A percentile compares a stretch with the other conserved stretches of the same genome.
Conservation (phyloP, 2,113 vertebrate genomes). For the Oncorhynchus clarkii region DNA sequence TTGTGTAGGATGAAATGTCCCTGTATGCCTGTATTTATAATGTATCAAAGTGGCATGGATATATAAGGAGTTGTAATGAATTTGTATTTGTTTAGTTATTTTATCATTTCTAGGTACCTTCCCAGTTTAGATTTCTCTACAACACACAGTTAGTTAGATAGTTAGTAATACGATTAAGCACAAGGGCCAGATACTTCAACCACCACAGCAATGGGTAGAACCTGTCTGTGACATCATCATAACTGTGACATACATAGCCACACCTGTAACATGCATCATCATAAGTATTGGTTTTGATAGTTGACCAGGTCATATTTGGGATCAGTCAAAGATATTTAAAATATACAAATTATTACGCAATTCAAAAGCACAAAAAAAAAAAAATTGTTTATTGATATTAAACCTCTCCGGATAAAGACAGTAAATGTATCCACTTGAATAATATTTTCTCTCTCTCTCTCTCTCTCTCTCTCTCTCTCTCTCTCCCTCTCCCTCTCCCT, state of each 20-base stretch:
- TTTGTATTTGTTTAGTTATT: constrained; percentile 17
- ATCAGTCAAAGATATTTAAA: neutral
- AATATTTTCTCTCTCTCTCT: too few species aligned
- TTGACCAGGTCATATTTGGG: neutral
- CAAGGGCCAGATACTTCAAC: constrained; percentile 8
- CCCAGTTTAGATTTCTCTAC: constrained; percentile 13
- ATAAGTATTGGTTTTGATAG: neutral
- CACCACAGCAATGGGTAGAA: neutral
- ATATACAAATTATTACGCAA: neutral
- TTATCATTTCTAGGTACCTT: constrained; percentile 13
- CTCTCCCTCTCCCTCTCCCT: too few species aligned
- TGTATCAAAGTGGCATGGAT: constrained; percentile 55
- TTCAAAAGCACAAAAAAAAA: neutral
- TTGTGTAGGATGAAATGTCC: constrained; percentile 6
- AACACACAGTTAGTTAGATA: neutral
- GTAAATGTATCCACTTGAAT: neutral
- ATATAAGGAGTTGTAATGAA: constrained; percentile 45
- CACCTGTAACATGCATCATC: too few species aligned
- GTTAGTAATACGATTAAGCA: constrained; percentile 38
- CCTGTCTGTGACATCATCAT: too few species aligned
- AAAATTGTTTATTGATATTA: too few species aligned
- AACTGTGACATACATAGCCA: too few species aligned
- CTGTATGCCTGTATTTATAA: constrained; percentile 49
- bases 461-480: too few species aligned
- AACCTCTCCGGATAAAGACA: neutral